Evolutionary conservation across 2,888 invertebrate species (phyloP), one percentile per base, ranked within the genome.

Genomic region (Lasioglossum figueresi): DNA sequence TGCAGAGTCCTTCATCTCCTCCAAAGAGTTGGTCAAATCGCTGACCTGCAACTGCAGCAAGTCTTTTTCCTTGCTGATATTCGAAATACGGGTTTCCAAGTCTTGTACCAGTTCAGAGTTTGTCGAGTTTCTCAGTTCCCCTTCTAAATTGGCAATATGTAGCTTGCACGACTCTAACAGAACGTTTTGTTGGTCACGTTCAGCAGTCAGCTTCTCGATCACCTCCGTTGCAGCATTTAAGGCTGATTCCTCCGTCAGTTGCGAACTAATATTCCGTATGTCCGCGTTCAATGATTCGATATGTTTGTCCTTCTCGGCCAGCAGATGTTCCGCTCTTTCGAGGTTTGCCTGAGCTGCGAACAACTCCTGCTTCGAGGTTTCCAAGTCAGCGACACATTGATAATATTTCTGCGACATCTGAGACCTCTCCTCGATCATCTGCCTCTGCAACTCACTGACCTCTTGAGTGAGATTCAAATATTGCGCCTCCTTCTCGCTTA

Each of bases 11-110:
- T 89, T 89, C 43, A 89, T 63, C 63, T 89, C 92, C 12, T 91
- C 86, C 76, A 92, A 82, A 0, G 92, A 88, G 2, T 90, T 89
- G 0, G 88, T 80, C 6, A 93, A 82, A 40, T 94, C 93, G 48
- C 91, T 93, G 6, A 93, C 81, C 71, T 93, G 92, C 59, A 92
- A 40, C 72, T 92, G 93, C 37, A 93, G 66, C 48, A 92, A 79
- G 5, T 93, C 92, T 19, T 90, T 88, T 37, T 94, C 93, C 8
- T 91, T 85, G 0, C 83, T 78, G 1, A 89, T 84, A 6, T 71
- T 75, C 0, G 83, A 84, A 6, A 92, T 76, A 19, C 90, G 89
- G 14, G 84, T 85, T 40, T 93, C 89, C 23, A 93, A 63, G 40
- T 93, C 91, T 31, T 87, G 86, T 23, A 92, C 82, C 31, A 84